These are phyloP conservation scores for Eugnorisma glareosa DNA, from an alignment of 2,888 invertebrate genomes.

Conservation along the genomic window DNA sequence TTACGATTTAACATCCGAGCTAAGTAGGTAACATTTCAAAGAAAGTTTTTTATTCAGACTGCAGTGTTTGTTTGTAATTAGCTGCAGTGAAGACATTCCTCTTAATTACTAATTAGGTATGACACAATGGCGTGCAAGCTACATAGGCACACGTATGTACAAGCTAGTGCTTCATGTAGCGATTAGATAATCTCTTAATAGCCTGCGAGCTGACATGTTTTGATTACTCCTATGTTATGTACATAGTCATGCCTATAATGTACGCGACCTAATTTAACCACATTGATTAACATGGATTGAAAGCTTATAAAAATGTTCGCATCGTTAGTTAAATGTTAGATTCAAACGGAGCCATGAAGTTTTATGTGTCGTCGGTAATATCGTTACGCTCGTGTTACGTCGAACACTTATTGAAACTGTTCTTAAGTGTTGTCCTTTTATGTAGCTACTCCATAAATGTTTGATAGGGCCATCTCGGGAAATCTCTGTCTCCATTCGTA, in stretches of 20 bases:
- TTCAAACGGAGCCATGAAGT: conserved; percentile 57
- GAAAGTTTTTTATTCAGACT: conserved; percentile 32
- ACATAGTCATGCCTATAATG: conserved; percentile 18
- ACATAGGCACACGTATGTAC: conserved; percentile 39
- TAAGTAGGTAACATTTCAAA: conserved; percentile 10
- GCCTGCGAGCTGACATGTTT: conserved; percentile 66
- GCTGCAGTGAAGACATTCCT: conserved; percentile 57
- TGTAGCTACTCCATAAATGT: conserved; percentile 90
- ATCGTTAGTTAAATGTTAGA: conserved; percentile 59
- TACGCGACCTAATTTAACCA: conserved; percentile 26
- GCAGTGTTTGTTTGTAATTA: conserved; percentile 58
- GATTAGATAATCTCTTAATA: conserved; percentile 75
- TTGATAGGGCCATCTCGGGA: conserved; percentile 90
- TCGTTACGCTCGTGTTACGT: conserved; percentile 79
- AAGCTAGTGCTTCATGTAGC: conserved; percentile 58
- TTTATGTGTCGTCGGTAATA: conserved; percentile 66
- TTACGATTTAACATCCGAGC: not conserved
- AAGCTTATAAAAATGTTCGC: conserved; percentile 49
- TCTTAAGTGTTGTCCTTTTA: conserved; percentile 90
- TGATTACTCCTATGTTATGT: conserved; percentile 62
- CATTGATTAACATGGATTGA: conserved; percentile 20
- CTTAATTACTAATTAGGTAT: conserved; percentile 60
- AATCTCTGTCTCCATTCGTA: conserved; percentile 90
- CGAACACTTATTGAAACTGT: conserved; percentile 89
- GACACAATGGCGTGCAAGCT: conserved; percentile 53